These are phyloP conservation scores for Gymnocypris eckloni DNA, from an alignment of 2,797 vertebrate species.

Conservation along the genomic window DNA sequence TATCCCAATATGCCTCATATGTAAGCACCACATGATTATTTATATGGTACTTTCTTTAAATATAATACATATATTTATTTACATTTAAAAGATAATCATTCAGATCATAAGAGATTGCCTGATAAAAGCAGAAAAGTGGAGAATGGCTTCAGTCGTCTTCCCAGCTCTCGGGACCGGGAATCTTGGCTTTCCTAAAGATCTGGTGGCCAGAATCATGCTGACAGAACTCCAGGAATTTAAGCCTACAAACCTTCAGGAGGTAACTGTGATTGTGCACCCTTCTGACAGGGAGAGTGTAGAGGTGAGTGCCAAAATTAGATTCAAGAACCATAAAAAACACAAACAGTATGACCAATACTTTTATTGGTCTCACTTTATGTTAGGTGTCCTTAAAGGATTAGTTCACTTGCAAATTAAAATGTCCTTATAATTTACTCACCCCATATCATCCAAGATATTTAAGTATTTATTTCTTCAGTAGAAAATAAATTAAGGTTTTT, in stretches of 20 bases:
- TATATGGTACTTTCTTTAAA: not conserved
- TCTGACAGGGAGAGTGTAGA: constrained; percentile 75
- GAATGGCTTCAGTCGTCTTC: constrained; percentile 80
- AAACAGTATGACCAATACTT: not conserved
- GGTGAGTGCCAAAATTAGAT: constrained; percentile 68
- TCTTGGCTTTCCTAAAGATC: constrained; percentile 79
- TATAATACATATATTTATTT: not conserved
- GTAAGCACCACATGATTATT: not conserved
- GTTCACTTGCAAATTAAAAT: too few relatives aligned
- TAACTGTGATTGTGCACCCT: constrained; percentile 81
- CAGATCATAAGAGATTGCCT: constrained; percentile 78
- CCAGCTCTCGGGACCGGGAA: constrained; percentile 89
- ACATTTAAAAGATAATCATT: constrained; percentile 66
- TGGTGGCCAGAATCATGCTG: constrained; percentile 81
- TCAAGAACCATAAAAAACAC: not conserved
- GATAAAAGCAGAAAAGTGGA: constrained; percentile 70
- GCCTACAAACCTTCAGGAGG: constrained; percentile 72
- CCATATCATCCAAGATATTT: too few relatives aligned
- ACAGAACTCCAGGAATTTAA: constrained; percentile 75
- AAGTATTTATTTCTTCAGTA: too few relatives aligned
- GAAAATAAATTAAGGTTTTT: too few relatives aligned
- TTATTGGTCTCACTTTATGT: not conserved
- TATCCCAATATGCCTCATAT: not conserved
- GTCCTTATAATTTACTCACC: too few relatives aligned
- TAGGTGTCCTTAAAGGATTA: too few relatives aligned